These are phyloP conservation scores for Dunckerocampus dactyliophorus DNA, from an alignment of 2,113 vertebrate genomes.

Conservation along the genomic window DNA sequence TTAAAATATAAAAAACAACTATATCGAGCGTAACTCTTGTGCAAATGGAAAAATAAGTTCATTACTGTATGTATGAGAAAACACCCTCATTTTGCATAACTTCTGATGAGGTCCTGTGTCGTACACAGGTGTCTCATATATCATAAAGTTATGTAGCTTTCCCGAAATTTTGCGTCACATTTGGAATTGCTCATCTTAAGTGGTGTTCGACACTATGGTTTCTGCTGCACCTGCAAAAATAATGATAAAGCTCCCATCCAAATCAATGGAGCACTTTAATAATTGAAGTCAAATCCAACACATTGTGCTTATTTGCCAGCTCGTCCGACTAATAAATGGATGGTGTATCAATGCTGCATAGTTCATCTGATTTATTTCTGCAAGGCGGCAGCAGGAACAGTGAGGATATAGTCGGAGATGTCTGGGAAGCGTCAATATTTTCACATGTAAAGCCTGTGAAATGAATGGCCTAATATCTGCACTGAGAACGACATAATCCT, in stretches of 20 bases:
- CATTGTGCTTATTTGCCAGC: slow-evolving; percentile 66
- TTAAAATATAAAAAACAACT: no score
- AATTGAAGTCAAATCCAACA: slow-evolving; percentile 61
- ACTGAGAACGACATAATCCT: slow-evolving; percentile 71
- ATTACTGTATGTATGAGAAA: no score
- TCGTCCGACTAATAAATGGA: slow-evolving; percentile 64
- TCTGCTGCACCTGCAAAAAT: not conserved
- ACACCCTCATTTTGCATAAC: no score
- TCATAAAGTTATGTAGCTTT: no score
- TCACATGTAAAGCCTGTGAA: slow-evolving; percentile 74
- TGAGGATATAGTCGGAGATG: slow-evolving; percentile 46
- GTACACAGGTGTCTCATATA: no score
- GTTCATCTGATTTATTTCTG: slow-evolving; percentile 65
- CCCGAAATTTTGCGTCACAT: no score
- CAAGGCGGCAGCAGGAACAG: slow-evolving; percentile 43
- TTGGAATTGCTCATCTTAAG: no score
- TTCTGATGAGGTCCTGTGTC: no score
- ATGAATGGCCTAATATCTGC: slow-evolving; percentile 75
- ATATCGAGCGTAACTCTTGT: no score
- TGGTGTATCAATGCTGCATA: slow-evolving; percentile 55
- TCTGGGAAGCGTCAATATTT: slow-evolving; percentile 77
- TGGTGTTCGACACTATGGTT: no score
- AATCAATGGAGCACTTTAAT: slow-evolving; percentile 53
- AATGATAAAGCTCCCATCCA: slow-evolving; percentile 20
- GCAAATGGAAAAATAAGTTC: no score